A percentile compares a stretch with the other conserved stretches of the same genome.
These are phyloP conservation scores for Corvus cornix DNA, from an alignment of 2,113 vertebrate genomes.

Conservation along the genomic window DNA sequence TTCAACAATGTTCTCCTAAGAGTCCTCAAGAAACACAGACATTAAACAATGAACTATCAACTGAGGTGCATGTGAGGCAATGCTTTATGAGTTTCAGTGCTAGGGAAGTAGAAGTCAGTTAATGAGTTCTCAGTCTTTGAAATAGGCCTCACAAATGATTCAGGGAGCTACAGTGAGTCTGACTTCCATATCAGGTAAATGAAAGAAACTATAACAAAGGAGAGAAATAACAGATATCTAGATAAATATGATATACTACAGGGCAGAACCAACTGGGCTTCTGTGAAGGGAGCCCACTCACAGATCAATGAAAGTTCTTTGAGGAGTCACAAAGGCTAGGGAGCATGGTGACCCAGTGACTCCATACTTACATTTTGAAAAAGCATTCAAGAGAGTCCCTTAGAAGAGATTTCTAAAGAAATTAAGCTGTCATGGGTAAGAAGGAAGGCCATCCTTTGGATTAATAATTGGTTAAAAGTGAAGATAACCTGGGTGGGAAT, in stretches of 20 bases:
- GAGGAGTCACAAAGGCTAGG: background rate
- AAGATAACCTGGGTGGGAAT: background rate
- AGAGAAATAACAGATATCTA: background rate
- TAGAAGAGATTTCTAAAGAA: slow-evolving; percentile 19
- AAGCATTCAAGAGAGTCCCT: background rate
- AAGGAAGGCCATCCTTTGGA: background rate
- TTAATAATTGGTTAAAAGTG: background rate
- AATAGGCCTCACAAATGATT: background rate
- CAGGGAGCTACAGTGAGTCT: background rate
- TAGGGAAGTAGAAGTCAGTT: background rate
- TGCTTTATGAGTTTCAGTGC: background rate
- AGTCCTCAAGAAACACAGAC: background rate
- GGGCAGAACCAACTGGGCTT: background rate
- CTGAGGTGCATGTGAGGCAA: background rate
- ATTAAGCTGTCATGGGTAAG: background rate
- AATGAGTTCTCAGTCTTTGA: background rate
- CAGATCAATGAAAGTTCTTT: background rate
- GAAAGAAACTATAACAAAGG: background rate
- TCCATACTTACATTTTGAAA: background rate
- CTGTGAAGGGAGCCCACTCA: background rate
- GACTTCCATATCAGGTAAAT: background rate
- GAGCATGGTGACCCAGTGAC: background rate
- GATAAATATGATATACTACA: background rate
- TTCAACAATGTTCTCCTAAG: background rate
- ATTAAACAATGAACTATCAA: background rate